Evolutionary conservation across 2,797 vertebrate species (phyloP).

Genomic region (Erethizon dorsatum): DNA sequence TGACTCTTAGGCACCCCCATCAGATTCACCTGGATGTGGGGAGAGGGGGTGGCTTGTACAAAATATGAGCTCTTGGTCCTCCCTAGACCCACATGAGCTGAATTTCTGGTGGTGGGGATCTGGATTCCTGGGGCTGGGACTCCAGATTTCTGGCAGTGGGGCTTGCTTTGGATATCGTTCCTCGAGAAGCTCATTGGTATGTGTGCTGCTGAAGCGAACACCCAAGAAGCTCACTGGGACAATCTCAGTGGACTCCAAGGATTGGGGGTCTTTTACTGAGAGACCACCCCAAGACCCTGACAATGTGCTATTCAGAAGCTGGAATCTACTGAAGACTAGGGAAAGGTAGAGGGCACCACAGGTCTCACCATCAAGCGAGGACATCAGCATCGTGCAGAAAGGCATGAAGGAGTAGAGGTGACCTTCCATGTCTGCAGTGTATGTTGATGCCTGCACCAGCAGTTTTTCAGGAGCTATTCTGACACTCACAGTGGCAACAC

Average conservation of each 20-base stretch:
- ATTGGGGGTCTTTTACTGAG: not conserved
- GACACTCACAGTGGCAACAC: fast-evolving
- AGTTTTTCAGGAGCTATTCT: not conserved
- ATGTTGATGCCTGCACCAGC: fast-evolving
- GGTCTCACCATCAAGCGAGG: not conserved
- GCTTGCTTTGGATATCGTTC: not conserved
- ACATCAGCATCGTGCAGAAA: not conserved
- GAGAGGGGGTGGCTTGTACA: fast-evolving
- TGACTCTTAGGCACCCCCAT: not conserved
- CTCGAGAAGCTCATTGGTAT: not conserved
- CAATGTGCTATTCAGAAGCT: not conserved
- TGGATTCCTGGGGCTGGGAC: not conserved
- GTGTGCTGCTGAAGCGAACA: not conserved
- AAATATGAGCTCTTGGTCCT: not conserved
- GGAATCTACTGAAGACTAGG: not conserved
- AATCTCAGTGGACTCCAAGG: not conserved
- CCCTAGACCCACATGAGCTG: not conserved
- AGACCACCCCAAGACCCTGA: not conserved
- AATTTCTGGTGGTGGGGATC: not conserved
- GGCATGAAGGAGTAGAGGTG: fast-evolving
- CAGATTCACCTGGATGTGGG: not conserved
- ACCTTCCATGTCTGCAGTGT: fast-evolving
- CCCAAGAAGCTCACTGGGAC: not conserved
- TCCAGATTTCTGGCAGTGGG: not conserved
- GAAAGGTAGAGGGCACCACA: not conserved